Base-by-base conservation (phyloP, 1,140 invertebrate genomes). In the Magallana gigas region DNA sequence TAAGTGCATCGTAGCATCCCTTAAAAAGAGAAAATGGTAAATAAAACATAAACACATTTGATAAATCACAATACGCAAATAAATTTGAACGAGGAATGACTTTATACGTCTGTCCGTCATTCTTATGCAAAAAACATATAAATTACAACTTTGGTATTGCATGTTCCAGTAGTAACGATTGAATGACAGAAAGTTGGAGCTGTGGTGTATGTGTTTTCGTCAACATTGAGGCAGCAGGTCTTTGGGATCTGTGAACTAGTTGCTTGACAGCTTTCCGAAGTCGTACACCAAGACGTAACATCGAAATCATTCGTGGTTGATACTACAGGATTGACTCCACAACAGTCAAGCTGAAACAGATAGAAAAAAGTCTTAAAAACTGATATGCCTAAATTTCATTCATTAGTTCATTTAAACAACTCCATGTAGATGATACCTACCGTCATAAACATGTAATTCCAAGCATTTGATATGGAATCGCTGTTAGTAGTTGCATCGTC, bases 371-470 rank as follows among this genome's bases (percentile, higher is more conserved):
- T 36, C 2, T 36, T 36, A 36, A 36, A 36, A 1, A 36, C 1
- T 36, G 36, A 1, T 36, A 36, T 36, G 36, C 0, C 4, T 5
- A 36, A 36, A 36, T 36, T 36, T 36, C 36, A 36, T 36, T 36
- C 36, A 5, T 1, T 5, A 1, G 36, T 36, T 36, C 2, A 36
- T 36, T 36, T 5, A 36, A 36, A 36, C 36, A 36, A 36, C 36
- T 36, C 36, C 1, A 1, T 36, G 1, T 36, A 36, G 36, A 36
- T 3, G 36, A 36, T 36, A 57, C 85, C 62, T 64, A 87, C 85
- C n/a, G 68, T 59, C 14, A 87, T 87, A 57, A 62, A 87, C 80
- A 87, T 58, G 18, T 87, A 87, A 60, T 87, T 87, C 85, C 85
- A 87, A 16, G 76, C 23, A 16, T 68, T 87, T 8, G 85, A 87